Evolutionary conservation across 30 jellyfish, hydroid and myxozoan genomes (phyloP).

Genomic region (Hydractinia echinata): DNA sequence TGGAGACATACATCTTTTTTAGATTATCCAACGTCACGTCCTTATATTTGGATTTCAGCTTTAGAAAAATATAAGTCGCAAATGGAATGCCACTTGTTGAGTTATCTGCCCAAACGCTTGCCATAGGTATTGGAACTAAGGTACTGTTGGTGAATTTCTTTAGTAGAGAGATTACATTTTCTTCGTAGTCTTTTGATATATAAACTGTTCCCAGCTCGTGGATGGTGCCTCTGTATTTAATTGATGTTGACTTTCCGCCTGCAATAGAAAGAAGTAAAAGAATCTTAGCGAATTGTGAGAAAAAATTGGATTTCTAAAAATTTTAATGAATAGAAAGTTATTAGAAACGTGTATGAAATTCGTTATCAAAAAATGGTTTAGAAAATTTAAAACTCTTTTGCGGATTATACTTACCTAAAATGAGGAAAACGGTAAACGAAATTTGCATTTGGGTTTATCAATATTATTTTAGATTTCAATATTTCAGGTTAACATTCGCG

Average conservation of each 20-base stretch:
- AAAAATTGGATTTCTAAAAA: too few relatives aligned
- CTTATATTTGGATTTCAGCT: constrained; percentile 14
- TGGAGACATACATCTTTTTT: constrained; percentile 10
- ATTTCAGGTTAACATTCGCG: too few relatives aligned
- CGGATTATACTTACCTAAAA: too few relatives aligned
- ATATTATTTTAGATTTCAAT: too few relatives aligned
- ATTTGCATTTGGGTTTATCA: too few relatives aligned
- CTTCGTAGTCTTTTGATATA: constrained; percentile 69
- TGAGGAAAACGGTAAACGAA: too few relatives aligned
- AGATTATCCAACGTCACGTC: constrained; percentile 23
- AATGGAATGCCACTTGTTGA: constrained; percentile 30
- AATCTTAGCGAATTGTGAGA: too few relatives aligned
- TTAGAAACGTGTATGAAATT: too few relatives aligned
- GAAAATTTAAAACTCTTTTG: too few relatives aligned
- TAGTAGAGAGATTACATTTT: constrained; percentile 46
- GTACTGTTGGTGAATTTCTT: constrained; percentile 34
- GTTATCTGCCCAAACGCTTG: constrained; percentile 59
- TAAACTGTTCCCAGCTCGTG: constrained; percentile 82
- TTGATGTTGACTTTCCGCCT: constrained; percentile 77
- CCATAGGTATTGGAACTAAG: constrained; percentile 56
- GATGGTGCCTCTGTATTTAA: constrained; percentile 57
- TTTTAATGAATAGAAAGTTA: too few relatives aligned
- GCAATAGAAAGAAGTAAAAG: not conserved
- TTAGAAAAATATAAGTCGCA: constrained; percentile 29
- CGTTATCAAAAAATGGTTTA: too few relatives aligned